Conservation (phyloP, 2,888 invertebrate genomes). For the Synergus laeviventris region DNA sequence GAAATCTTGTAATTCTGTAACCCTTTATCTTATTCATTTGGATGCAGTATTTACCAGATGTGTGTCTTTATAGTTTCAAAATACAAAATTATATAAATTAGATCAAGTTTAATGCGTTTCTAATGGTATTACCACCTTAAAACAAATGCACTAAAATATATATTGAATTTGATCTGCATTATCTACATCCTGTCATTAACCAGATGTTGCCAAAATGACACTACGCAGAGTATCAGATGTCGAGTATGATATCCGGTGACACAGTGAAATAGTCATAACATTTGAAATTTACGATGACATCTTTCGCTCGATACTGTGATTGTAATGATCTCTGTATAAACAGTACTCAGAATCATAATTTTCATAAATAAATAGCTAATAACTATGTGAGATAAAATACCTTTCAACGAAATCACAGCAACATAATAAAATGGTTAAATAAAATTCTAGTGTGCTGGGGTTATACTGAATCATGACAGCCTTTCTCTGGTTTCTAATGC, state of each 20-base stretch:
- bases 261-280: constrained; percentile 24
- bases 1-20: constrained; percentile 63
- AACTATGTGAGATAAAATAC: neutral
- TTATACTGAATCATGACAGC: too few relatives aligned
- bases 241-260: constrained; percentile 17
- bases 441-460: too few relatives aligned
- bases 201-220: constrained; percentile 17
- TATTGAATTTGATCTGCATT: neutral
- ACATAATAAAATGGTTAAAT: too few relatives aligned
- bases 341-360: neutral
- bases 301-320: neutral
- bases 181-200: neutral
- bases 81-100: neutral
- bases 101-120: neutral
- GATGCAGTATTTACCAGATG: neutral
- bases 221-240: neutral
- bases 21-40: constrained; percentile 43
- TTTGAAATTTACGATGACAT: neutral
- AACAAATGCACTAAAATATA: too few relatives aligned
- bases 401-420: neutral
- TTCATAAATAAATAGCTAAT: too few relatives aligned
- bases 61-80: neutral
- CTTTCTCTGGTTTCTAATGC: too few relatives aligned
- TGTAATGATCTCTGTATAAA: constrained; percentile 17
- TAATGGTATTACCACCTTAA: too few relatives aligned